phyloP scores from a whole-genome alignment of 2,888 invertebrate species.

The Colletes collaris region DNA sequence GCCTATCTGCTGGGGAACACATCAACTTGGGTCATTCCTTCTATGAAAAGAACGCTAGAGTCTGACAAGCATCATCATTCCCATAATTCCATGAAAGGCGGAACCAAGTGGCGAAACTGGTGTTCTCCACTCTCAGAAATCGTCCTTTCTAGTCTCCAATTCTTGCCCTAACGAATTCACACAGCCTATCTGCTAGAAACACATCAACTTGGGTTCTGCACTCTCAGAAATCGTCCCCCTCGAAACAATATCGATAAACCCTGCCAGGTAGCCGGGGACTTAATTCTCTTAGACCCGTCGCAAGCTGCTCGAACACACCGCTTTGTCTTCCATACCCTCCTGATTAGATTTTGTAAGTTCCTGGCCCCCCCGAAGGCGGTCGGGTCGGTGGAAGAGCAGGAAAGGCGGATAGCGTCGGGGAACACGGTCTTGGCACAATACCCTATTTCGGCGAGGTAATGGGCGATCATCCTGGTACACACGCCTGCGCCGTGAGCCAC shows the following conservation, averaged over 20 bases:
- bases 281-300: slow-evolving; percentile 29
- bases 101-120: slow-evolving; percentile 5
- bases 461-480: slow-evolving; percentile 70
- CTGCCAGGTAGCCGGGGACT: slow-evolving; percentile 28
- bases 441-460: slow-evolving; percentile 75
- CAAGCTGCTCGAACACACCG: slow-evolving; percentile 31
- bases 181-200: too few relatives aligned
- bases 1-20: background rate
- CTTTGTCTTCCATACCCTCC: slow-evolving; percentile 57
- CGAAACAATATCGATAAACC: slow-evolving; percentile 42
- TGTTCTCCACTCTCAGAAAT: background rate
- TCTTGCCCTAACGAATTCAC: too few relatives aligned
- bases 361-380: slow-evolving; percentile 33
- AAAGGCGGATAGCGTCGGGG: slow-evolving; percentile 32
- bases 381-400: slow-evolving; percentile 31
- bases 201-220: too few relatives aligned
- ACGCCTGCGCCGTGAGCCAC: slow-evolving; percentile 55
- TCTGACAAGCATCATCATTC: background rate
- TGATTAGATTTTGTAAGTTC: slow-evolving; percentile 69
- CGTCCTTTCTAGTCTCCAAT: background rate
- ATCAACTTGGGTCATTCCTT: background rate
- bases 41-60: slow-evolving; percentile 15
- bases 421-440: slow-evolving; percentile 70
- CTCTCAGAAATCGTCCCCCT: background rate
- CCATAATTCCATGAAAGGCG: slow-evolving; percentile 14